phyloP scores from a whole-genome alignment of 2,113 vertebrate species.

The Riparia riparia region DNA sequence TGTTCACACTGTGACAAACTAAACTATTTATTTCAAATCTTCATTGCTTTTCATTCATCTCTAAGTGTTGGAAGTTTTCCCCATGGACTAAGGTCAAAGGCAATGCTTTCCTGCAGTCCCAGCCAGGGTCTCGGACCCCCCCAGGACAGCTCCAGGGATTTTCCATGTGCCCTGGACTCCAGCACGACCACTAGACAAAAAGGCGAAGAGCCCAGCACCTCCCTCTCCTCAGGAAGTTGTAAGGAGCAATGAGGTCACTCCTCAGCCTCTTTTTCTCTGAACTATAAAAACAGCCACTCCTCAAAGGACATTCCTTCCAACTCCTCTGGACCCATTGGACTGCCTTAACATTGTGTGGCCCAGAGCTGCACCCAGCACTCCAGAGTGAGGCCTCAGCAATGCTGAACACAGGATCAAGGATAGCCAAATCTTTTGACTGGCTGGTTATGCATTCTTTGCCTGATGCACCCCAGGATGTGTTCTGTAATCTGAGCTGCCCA shows the following conservation, averaged over 20 bases:
- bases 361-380: background rate
- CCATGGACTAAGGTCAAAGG: no score
- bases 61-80: no score
- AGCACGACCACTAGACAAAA: background rate
- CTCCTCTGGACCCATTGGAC: accelerated
- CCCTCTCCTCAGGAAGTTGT: background rate
- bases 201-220: background rate
- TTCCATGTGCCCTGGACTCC: no score
- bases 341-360: background rate
- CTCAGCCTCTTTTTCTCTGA: background rate
- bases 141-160: no score
- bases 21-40: no score
- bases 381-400: background rate
- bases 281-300: background rate
- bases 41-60: no score
- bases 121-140: no score
- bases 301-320: background rate
- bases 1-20: no score
- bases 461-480: background rate
- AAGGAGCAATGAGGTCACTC: background rate
- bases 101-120: no score
- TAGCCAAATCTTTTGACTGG: background rate
- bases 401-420: background rate
- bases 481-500: background rate
- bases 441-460: background rate